Evolutionary conservation across 2,888 invertebrate species (phyloP).

Genomic region (Blastobasis lacticolella): DNA sequence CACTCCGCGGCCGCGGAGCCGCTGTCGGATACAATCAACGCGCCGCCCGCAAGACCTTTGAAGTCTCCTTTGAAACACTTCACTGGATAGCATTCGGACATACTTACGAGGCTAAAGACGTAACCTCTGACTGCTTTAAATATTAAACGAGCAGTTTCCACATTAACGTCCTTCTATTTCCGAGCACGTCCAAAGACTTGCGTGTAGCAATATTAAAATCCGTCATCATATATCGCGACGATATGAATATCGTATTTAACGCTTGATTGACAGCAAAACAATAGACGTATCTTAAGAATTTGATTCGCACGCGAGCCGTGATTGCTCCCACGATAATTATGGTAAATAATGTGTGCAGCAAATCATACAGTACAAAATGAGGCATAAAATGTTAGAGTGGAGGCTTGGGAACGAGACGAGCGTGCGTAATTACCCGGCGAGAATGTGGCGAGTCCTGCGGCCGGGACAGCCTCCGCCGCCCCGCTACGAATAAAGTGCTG

Average conservation of each 20-base stretch:
- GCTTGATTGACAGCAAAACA: constrained; percentile 24
- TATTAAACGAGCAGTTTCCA: too few relatives aligned
- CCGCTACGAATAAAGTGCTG: constrained; percentile 63
- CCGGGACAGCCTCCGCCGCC: constrained; percentile 46
- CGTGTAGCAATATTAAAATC: neutral
- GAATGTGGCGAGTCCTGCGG: constrained; percentile 65
- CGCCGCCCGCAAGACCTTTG: constrained; percentile 50
- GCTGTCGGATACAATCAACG: constrained; percentile 50
- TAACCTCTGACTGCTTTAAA: too few relatives aligned
- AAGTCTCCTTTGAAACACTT: constrained; percentile 42
- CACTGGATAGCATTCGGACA: too few relatives aligned
- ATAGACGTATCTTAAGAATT: constrained; percentile 33
- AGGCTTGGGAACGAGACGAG: constrained; percentile 60
- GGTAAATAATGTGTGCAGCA: constrained; percentile 58
- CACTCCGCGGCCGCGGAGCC: constrained; percentile 17
- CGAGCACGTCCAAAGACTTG: too few relatives aligned
- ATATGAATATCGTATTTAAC: constrained; percentile 4
- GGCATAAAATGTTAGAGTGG: constrained; percentile 64
- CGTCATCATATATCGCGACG: constrained; percentile 5
- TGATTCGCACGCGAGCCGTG: constrained; percentile 42
- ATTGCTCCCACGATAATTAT: constrained; percentile 64
- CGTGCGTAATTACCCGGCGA: constrained; percentile 67
- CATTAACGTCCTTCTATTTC: too few relatives aligned
- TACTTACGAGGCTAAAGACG: too few relatives aligned
- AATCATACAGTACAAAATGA: constrained; percentile 67